Evolutionary conservation across 2,888 invertebrate genomes (phyloP).

Genomic region (Odontocolon sp.): DNA sequence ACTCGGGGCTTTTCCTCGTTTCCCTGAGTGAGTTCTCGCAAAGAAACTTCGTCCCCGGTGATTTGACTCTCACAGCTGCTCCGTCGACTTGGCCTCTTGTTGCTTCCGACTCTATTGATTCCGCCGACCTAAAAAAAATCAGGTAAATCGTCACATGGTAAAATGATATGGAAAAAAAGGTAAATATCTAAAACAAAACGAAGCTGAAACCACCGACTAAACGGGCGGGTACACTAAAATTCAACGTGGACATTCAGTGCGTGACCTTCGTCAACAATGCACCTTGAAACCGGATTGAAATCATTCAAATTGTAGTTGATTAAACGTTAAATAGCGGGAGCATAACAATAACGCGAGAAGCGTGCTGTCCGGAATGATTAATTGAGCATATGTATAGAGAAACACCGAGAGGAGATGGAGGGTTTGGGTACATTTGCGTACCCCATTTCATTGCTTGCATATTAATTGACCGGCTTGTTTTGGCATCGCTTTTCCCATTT

Average conservation of each 20-base stretch:
- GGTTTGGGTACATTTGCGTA: constrained; percentile 31
- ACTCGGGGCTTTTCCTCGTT: constrained; percentile 82
- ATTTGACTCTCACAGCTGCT: constrained; percentile 82
- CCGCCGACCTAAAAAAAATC: constrained; percentile 72
- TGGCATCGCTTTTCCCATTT: constrained; percentile 20
- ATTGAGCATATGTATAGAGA: constrained; percentile 48
- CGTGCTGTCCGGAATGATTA: constrained; percentile 22
- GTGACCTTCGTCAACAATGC: not conserved
- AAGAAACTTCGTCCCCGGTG: constrained; percentile 77
- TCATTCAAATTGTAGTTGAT: constrained; percentile 41
- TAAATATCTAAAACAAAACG: no score
- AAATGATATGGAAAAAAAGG: no score
- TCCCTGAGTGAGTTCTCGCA: constrained; percentile 80
- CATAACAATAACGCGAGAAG: constrained; percentile 43
- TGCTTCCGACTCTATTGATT: constrained; percentile 74
- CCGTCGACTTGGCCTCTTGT: constrained; percentile 80
- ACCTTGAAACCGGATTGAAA: constrained; percentile 19
- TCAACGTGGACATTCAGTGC: no score
- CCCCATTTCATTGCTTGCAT: constrained; percentile 39
- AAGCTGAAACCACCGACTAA: no score
- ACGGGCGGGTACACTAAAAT: no score
- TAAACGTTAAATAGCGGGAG: constrained; percentile 43
- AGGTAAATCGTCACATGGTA: constrained; percentile 34
- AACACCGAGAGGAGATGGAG: constrained; percentile 23
- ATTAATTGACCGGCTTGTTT: constrained; percentile 62